These are phyloP conservation scores for Uropetala carovei DNA, from an alignment of 2,888 invertebrate species.

Conservation along the genomic window DNA sequence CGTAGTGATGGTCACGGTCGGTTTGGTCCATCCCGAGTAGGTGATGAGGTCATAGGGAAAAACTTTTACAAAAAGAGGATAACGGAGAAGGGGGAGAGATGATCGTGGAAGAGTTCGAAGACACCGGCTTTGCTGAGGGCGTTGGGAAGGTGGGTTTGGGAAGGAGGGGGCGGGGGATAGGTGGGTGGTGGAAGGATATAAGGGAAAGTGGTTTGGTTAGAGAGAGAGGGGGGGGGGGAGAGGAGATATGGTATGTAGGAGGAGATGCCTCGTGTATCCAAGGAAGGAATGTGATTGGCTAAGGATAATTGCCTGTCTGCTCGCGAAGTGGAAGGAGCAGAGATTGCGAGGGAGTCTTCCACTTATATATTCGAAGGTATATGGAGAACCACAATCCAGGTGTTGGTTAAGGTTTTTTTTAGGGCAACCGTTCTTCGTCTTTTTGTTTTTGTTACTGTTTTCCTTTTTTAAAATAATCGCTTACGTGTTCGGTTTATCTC, in stretches of 20 bases:
- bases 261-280: too few relatives aligned
- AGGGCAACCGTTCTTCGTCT: too few relatives aligned
- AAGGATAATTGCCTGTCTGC: constrained; percentile 27
- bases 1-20: constrained; percentile 1
- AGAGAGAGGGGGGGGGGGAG: not conserved
- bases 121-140: too few relatives aligned
- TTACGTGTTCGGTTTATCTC: too few relatives aligned
- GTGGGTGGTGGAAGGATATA: not conserved
- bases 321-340: not conserved
- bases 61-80: not conserved
- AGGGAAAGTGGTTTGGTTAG: too few relatives aligned
- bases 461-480: too few relatives aligned
- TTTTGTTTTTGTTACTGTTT: too few relatives aligned
- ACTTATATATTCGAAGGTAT: too few relatives aligned
- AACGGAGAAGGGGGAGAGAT: not conserved
- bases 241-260: too few relatives aligned
- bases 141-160: not conserved
- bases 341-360: too few relatives aligned
- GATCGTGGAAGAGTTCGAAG: not conserved
- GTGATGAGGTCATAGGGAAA: constrained; percentile 60
- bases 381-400: too few relatives aligned
- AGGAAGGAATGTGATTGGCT: not conserved
- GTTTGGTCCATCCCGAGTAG: constrained; percentile 18
- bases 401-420: too few relatives aligned
- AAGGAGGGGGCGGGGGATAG: not conserved